Percentiles rank a stretch among this genome's conserved stretches.
Conservation (phyloP, 2,888 invertebrate species). For the Agelastica alni region DNA sequence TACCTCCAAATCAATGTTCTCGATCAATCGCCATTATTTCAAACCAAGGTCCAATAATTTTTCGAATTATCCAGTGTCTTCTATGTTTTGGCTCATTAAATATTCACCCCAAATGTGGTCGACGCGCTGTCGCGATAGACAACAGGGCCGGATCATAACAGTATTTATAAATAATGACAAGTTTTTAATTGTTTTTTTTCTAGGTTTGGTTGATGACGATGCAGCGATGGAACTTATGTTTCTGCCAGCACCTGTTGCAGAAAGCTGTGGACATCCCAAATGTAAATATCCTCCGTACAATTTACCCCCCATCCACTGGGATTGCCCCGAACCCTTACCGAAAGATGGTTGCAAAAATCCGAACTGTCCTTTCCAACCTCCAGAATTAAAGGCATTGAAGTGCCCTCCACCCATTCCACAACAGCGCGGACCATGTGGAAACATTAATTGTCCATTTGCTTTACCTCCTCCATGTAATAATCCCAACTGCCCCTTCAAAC, state of each 20-base stretch:
- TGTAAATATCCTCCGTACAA: slow-evolving; percentile 43
- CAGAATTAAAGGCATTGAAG: slow-evolving; percentile 43
- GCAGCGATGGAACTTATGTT: slow-evolving; percentile 43
- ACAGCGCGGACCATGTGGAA: slow-evolving; percentile 46
- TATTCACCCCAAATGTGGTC: too few species aligned
- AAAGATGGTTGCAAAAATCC: slow-evolving; percentile 52
- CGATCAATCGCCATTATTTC: too few species aligned
- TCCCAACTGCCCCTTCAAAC: slow-evolving; percentile 36
- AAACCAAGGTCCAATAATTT: too few species aligned
- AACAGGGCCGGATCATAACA: too few species aligned
- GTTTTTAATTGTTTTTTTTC: not conserved
- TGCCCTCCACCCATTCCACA: slow-evolving; percentile 39
- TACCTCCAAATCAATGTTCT: too few species aligned
- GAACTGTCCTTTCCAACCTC: slow-evolving; percentile 48
- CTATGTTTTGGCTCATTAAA: too few species aligned
- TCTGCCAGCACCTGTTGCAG: slow-evolving; percentile 41
- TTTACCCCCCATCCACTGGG: slow-evolving; percentile 55
- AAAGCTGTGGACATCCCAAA: slow-evolving; percentile 47
- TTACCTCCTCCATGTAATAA: slow-evolving; percentile 40
- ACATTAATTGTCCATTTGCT: slow-evolving; percentile 48
- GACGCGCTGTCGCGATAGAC: too few species aligned
- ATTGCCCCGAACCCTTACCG: slow-evolving; percentile 55
- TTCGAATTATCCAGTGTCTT: too few species aligned
- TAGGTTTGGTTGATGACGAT: slow-evolving; percentile 47
- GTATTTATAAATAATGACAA: too few species aligned